Conservation (phyloP, 2,888 invertebrate species). For the Calliscelio sp. region DNA sequence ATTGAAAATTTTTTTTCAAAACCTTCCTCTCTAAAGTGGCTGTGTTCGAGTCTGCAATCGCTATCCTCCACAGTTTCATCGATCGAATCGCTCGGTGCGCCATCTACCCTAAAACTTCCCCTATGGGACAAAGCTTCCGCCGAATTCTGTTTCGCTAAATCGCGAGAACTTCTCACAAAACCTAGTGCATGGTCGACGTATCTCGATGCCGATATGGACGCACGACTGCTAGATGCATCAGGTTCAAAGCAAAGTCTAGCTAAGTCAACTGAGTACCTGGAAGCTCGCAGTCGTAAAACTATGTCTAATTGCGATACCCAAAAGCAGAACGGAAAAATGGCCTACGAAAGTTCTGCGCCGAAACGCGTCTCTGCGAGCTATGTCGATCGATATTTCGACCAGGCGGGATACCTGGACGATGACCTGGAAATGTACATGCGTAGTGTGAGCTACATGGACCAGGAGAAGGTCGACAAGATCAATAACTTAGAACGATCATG, state of each 20-base stretch:
- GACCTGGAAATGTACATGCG: constrained; percentile 74
- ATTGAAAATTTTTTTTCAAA: no score
- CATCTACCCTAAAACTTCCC: constrained; percentile 87
- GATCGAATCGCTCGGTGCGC: constrained; percentile 86
- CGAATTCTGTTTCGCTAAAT: constrained; percentile 91
- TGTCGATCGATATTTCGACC: constrained; percentile 84
- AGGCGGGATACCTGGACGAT: constrained; percentile 82
- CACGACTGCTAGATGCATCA: constrained; percentile 80
- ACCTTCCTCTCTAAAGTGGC: constrained; percentile 81
- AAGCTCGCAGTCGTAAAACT: constrained; percentile 79
- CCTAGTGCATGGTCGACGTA: constrained; percentile 86
- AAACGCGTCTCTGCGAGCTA: constrained; percentile 84
- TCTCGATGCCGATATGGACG: constrained; percentile 83
- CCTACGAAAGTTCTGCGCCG: constrained; percentile 77
- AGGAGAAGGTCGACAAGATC: constrained; percentile 75
- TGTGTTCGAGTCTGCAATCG: constrained; percentile 86
- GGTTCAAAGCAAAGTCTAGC: constrained; percentile 81
- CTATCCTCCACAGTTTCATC: constrained; percentile 86
- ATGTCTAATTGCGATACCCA: constrained; percentile 74
- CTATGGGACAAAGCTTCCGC: constrained; percentile 91
- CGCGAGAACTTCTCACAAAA: constrained; percentile 89
- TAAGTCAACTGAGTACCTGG: constrained; percentile 83
- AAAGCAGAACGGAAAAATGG: constrained; percentile 81
- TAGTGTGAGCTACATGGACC: constrained; percentile 60
- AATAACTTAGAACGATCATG: constrained; percentile 81